These are phyloP conservation scores for Malurus leucopterus DNA, from an alignment of 2,797 vertebrate genomes.

Conservation along the genomic window DNA sequence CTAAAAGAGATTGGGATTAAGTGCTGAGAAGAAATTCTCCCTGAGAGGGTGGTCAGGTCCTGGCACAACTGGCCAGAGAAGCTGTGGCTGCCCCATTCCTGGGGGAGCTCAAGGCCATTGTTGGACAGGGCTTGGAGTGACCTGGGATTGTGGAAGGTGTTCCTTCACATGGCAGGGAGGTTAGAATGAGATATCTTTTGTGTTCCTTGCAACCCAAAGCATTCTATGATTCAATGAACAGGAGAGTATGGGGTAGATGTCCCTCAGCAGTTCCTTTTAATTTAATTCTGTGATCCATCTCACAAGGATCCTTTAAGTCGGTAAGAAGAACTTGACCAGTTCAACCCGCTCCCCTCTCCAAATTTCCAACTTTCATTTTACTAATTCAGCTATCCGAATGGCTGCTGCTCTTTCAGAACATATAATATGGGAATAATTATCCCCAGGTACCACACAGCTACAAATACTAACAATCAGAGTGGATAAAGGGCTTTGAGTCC, in stretches of 20 bases:
- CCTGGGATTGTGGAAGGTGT: accelerated
- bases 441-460: neutral
- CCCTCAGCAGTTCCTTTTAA: neutral
- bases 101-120: accelerated
- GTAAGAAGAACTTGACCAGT: neutral
- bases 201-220: neutral
- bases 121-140: accelerated
- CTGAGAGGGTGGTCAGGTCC: accelerated
- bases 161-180: accelerated
- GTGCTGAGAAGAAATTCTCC: neutral
- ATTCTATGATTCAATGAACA: neutral
- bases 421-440: neutral
- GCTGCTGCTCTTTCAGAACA: neutral
- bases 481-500: neutral
- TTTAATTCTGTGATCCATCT: neutral
- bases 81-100: neutral
- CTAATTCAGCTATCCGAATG: neutral
- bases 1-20: neutral
- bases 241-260: neutral
- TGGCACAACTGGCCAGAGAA: accelerated
- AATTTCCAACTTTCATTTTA: neutral
- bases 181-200: neutral
- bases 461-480: neutral
- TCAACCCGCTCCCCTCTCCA: neutral
- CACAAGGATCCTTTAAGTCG: neutral